A percentile compares a stretch with the other conserved stretches of the same genome.
Evolutionary conservation across 2,797 vertebrate species (phyloP).

Genomic region (Halcyon leucocephala): DNA sequence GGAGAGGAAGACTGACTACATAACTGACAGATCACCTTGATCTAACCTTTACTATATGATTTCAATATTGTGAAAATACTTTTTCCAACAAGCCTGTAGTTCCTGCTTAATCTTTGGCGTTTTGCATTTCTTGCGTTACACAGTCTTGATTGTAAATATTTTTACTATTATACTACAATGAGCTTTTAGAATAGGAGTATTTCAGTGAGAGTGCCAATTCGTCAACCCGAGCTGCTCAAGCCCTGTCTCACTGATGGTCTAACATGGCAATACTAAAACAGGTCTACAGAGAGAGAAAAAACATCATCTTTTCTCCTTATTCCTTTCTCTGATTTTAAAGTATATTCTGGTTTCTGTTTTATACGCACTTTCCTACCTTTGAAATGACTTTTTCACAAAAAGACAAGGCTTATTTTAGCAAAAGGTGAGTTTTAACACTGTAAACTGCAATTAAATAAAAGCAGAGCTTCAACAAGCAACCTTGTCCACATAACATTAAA

Average conservation of each 20-base stretch:
- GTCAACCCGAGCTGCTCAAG: not conserved
- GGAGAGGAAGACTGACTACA: not conserved
- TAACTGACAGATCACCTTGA: not conserved
- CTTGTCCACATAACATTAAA: not conserved
- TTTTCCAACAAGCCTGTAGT: not conserved
- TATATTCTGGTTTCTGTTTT: not conserved
- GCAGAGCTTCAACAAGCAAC: not conserved
- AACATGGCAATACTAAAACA: not conserved
- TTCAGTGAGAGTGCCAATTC: not conserved
- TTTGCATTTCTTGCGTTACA: not conserved
- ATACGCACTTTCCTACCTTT: not conserved
- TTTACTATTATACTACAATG: not conserved
- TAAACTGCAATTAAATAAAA: not conserved
- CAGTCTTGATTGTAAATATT: not conserved
- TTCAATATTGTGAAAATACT: not conserved
- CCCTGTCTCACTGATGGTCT: not conserved
- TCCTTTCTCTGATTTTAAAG: not conserved
- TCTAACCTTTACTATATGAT: not conserved
- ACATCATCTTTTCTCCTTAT: not conserved
- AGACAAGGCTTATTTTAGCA: not conserved
- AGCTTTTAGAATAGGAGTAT: not conserved
- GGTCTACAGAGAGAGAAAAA: not conserved
- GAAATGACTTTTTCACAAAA: not conserved
- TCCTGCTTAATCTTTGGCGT: not conserved
- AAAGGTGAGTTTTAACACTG: not conserved